Base-by-base conservation (phyloP, 1,140 invertebrate genomes). In the Cyclargus thomasi region DNA sequence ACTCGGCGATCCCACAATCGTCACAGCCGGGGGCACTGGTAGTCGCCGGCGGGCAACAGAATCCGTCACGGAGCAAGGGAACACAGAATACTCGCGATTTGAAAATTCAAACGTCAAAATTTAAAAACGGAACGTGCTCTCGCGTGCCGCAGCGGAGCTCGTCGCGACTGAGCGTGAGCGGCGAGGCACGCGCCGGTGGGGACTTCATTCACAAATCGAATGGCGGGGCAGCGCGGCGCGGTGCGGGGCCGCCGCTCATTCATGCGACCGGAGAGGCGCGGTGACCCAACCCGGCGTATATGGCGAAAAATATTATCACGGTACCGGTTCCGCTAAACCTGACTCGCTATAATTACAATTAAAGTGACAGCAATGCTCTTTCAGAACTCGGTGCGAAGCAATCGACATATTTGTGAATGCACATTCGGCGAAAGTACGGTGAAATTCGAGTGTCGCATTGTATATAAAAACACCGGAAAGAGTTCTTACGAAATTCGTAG, bases 181-280 rank as follows among this genome's bases (percentile, higher is more conserved):
- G 39, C 14, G 76, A 78, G 82, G 85, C 86, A 86, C 85, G 84
- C 83, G 86, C 83, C 85, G 80, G 78, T 79, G 83, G 80, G 79
- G 82, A 75, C 79, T 87, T 87, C 86, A 89, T 89, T 89, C 86
- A 89, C 83, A 86, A 86, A 82, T 71, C 77, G 75, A 79, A 79
- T 80, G 83, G 83, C 79, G 84, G 84, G 79, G 82, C 67, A 76
- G 74, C 67, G 70, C 68, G 69, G 39, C 11, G 39, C 11, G 39
- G 39, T 47, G 39, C 39, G 39, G 66, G 71, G 69, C 67, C 70
- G 70, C 69, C 68, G 69, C 76, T 78, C 86, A 88, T 85, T 87
- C 85, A 89, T 85, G 76, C 78, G 70, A 74, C 72, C 77, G 78
- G 74, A 74, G 78, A 80, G 74, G 70, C 70, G 73, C 80, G 75